phyloP scores from a whole-genome alignment of 2,797 vertebrate genomes.

The Miichthys miiuy region DNA sequence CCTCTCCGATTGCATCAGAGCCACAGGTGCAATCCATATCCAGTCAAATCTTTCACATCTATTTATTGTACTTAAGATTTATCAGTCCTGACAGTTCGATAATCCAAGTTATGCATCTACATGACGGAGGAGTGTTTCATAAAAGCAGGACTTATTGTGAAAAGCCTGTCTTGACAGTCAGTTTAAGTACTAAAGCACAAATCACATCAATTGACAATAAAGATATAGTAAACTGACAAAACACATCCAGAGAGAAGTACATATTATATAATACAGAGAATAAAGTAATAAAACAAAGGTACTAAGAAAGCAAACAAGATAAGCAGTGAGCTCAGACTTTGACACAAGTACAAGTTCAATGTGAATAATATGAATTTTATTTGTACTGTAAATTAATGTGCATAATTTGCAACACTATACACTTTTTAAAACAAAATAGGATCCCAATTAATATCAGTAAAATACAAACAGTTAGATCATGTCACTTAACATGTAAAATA shows the following conservation, averaged over 20 bases:
- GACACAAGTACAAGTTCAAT: not conserved
- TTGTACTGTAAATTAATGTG: not conserved
- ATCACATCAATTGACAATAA: not conserved
- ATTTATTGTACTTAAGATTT: not conserved
- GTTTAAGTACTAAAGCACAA: not conserved
- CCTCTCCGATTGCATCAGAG: conserved; percentile 76
- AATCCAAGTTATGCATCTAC: not conserved
- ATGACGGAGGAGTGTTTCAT: not conserved
- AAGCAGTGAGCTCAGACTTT: not conserved
- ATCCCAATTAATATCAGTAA: no score
- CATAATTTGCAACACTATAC: not conserved
- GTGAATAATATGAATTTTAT: not conserved
- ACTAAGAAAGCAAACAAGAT: not conserved
- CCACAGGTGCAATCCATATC: conserved; percentile 44
- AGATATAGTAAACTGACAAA: not conserved
- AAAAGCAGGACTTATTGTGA: no score
- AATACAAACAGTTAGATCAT: not conserved
- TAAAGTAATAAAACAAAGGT: not conserved
- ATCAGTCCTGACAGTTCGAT: not conserved
- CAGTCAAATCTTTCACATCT: conserved; percentile 15
- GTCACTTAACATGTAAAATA: not conserved
- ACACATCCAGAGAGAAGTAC: not conserved
- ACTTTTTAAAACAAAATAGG: not conserved
- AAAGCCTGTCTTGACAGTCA: not conserved
- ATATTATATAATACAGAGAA: not conserved